Base-by-base conservation (phyloP, 2,888 invertebrate genomes). In the Thyatira batis region DNA sequence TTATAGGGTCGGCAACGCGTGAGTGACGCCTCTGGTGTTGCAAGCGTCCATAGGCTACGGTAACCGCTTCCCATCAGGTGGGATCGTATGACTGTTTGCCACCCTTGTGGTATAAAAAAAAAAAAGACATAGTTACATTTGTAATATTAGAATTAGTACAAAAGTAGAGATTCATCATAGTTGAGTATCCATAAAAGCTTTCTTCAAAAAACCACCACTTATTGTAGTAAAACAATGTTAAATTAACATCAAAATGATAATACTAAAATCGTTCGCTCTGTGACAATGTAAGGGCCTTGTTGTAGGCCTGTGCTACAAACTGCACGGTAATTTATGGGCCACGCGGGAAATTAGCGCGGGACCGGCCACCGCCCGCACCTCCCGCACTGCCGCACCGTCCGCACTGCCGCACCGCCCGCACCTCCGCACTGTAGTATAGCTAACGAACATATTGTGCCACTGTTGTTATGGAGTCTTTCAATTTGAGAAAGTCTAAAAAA, bases 301-400 rank as follows among this genome's bases (percentile, higher is more conserved):
- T 17, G 39, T 17, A 2, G 39, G 17, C 33, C 39, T 39, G 17
- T 39, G 17, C 39, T 13, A 39, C 39, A 39, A 39, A 8, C 39
- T 39, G 39, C 69, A 66, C 62, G 60, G 71, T 79, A 77, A 82
- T 84, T 82, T 82, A 84, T 78, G 78, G 67, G 76, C 71, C 82
- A 68, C 78, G 67, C 75, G 84, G 84, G 84, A 84, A 84, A 84
- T 84, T 84, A 84, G 65, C 67, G 60, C 59, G 61, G 1, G 33
- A n/a, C 13, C 60, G 65, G 60, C 62, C 57, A 56, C 62, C 48
- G 49, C 53, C 45, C 55, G 48, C 56, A 51, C 30, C 49, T 52
- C 52, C 49, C n/a, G n/a, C n/a, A n/a, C n/a, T 20, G 53, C 51
- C 45, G 39, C 45, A 46, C 53, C 58, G 58, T 49, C 51, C 33